A percentile compares a stretch with the other conserved stretches of the same genome.
Evolutionary conservation across 2,113 vertebrate genomes (phyloP).

Genomic region (Pseudorectes ferrugineus): DNA sequence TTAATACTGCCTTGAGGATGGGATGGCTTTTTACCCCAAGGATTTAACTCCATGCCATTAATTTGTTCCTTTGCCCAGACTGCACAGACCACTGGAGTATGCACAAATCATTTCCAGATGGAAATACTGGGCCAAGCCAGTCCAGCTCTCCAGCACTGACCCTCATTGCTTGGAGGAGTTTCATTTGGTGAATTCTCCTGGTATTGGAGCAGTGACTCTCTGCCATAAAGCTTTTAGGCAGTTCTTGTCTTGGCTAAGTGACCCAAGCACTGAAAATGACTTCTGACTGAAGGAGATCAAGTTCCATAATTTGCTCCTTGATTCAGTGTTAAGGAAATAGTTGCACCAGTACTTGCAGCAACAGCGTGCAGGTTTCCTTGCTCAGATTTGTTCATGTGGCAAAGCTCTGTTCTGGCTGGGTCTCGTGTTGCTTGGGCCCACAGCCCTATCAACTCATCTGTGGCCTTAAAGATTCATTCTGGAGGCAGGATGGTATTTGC

Average conservation of each 20-base stretch:
- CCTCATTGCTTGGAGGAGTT: not conserved
- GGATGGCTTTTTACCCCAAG: not conserved
- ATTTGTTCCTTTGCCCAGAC: conserved; percentile 40
- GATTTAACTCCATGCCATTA: not conserved
- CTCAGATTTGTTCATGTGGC: not conserved
- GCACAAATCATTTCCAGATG: conserved; percentile 58
- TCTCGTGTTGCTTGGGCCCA: accelerated
- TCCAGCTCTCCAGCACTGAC: not conserved
- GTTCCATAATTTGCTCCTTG: not conserved
- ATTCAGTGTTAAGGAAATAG: not conserved
- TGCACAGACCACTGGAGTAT: not conserved
- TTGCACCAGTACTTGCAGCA: not conserved
- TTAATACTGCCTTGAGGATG: conserved; percentile 1
- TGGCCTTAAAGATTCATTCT: not conserved
- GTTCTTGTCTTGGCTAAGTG: not conserved
- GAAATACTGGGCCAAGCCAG: not conserved
- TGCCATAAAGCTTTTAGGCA: not conserved
- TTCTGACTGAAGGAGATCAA: not conserved
- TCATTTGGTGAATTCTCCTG: not conserved
- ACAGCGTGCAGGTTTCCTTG: not conserved
- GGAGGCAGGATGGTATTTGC: not conserved
- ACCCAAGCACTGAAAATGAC: not conserved
- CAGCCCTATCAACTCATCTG: not conserved
- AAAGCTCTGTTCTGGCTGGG: not conserved
- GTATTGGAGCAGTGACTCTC: not conserved